Conservation (phyloP, 2,113 vertebrate genomes). For the Pseudonaja textilis region DNA sequence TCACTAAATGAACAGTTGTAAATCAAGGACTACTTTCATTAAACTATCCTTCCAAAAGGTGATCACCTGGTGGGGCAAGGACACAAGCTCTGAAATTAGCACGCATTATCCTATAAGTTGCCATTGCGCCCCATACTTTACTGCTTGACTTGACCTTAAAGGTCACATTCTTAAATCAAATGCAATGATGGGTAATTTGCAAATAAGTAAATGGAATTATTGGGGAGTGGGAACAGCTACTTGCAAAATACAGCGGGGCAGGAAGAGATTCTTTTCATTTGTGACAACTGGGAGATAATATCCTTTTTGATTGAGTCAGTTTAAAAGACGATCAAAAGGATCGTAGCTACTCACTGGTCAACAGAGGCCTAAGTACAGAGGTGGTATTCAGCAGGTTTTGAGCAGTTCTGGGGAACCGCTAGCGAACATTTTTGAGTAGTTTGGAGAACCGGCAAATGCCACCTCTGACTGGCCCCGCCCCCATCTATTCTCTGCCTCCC, state of each 20-base stretch:
- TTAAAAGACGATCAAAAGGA: not conserved
- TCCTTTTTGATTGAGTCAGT: not conserved
- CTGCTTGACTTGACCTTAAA: not conserved
- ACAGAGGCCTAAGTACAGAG: not conserved
- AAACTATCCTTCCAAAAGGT: not conserved
- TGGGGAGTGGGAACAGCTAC: not conserved
- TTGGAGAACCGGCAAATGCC: too few species aligned
- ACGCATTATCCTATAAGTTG: not conserved
- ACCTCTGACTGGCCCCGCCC: too few species aligned
- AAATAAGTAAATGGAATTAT: not conserved
- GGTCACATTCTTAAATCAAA: not conserved
- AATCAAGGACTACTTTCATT: not conserved
- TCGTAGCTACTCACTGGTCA: not conserved
- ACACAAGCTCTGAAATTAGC: not conserved
- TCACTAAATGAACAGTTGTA: too few species aligned
- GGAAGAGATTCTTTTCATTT: not conserved
- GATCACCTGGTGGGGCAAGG: not conserved
- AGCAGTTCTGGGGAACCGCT: too few species aligned
- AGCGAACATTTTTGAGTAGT: too few species aligned
- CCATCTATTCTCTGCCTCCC: too few species aligned
- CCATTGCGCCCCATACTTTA: not conserved
- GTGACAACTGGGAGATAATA: not conserved
- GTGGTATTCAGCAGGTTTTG: too few species aligned
- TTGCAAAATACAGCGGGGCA: not conserved
- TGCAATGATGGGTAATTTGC: not conserved